Percentiles rank a stretch among this genome's conserved stretches.
These are phyloP conservation scores for Podarcis siculus DNA, from an alignment of 2,797 vertebrate genomes.

Conservation along the genomic window DNA sequence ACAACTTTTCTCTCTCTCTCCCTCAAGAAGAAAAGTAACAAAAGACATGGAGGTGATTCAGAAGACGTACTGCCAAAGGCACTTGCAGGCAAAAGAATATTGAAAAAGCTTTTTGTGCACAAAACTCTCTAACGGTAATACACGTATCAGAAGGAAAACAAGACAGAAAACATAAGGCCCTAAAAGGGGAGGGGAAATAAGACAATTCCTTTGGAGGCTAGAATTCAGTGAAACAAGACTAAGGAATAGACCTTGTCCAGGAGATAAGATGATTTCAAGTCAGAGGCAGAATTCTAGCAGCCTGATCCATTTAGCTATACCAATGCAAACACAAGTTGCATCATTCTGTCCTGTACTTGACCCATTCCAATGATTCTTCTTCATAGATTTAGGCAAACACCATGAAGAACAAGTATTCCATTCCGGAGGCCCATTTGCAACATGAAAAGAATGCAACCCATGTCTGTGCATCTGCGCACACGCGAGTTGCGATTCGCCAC, in stretches of 20 bases:
- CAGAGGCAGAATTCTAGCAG: neutral
- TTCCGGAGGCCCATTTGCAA: too few relatives aligned
- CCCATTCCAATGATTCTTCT: neutral
- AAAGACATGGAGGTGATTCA: neutral
- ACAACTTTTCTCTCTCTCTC: neutral
- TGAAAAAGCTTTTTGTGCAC: neutral
- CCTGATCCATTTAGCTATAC: neutral
- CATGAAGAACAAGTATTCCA: neutral
- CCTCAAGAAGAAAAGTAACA: neutral
- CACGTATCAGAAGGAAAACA: neutral
- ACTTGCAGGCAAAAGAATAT: slow-evolving; percentile 7
- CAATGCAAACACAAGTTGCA: neutral
- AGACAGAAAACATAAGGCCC: neutral
- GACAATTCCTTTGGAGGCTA: neutral
- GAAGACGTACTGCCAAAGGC: slow-evolving; percentile 3
- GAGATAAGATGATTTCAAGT: neutral
- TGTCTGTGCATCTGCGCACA: too few relatives aligned
- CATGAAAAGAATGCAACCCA: too few relatives aligned
- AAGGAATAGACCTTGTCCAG: neutral
- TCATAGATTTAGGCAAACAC: neutral
- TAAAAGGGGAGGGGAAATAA: neutral
- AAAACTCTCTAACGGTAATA: neutral
- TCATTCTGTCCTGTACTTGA: neutral
- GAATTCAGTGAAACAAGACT: neutral
- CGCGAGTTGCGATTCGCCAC: too few relatives aligned